Evolutionary conservation across 2,888 invertebrate genomes (phyloP), one percentile per base, ranked within the genome.

Genomic region (Prenolepis imparis): DNA sequence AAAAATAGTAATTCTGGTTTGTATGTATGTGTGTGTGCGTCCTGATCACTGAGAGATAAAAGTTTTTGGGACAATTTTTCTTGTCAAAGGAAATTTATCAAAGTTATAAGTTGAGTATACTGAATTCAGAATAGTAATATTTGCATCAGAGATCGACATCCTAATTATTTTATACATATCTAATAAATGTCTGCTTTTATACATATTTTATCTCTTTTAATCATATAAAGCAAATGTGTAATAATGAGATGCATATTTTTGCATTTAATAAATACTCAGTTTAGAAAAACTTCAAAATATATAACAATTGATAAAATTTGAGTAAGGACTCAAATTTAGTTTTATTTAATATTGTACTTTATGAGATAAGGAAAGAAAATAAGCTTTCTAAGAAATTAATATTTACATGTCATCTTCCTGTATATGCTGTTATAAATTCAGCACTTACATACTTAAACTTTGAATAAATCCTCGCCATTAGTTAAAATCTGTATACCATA

Each of bases 31-130:
- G 82, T 6, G 48, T 6, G 6, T 6, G 48, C 18, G 48, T 48
- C 48, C 48, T 48, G 73, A 83, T 88, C 85, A 88, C 84, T 86
- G 86, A 87, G 72, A 82, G 61, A 77, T 86, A 86, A 87, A 90
- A 89, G 89, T 91, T 88, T 89, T 70, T 89, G 88, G 89, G 83
- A 84, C 68, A 75, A 82, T 57, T 83, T 77, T 48, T 75, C 68
- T 48, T 48, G 48, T 48, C 48, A 48, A 85, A 32, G 80, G 72
- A 63, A 86, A 84, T 86, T 86, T 87, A 86, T 85, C 74, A 85
- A 86, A 87, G 84, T 89, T 87, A 70, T 84, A 81, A 86, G 75
- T 84, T 85, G 32, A 18, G n/a, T 83, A 73, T n/a, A 73, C 73
- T 75, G 84, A 83, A 86, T 83, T 82, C 68, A 52, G 39, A 68